These are phyloP conservation scores for Phylloscopus whistleri DNA, from an alignment of 2,113 vertebrate genomes.

Conservation along the genomic window DNA sequence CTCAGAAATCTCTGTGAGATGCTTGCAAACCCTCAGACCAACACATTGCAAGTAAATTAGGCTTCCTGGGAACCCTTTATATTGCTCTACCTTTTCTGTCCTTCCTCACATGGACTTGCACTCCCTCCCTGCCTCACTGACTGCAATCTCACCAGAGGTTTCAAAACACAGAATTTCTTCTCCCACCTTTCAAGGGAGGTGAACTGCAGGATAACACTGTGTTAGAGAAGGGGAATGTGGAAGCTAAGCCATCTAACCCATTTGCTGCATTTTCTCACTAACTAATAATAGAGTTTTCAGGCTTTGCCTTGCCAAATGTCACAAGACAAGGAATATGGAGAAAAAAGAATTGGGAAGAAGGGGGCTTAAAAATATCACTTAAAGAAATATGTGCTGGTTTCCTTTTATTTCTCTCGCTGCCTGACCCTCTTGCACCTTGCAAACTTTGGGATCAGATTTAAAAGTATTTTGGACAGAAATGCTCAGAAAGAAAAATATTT, in stretches of 20 bases:
- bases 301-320: conserved; percentile 9
- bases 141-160: not conserved
- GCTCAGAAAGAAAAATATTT: not conserved
- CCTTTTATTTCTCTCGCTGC: not conserved
- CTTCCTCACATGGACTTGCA: not conserved
- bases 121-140: not conserved
- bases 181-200: not conserved
- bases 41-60: not conserved
- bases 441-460: not conserved
- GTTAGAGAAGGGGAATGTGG: not conserved
- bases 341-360: not conserved
- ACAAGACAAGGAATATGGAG: not conserved
- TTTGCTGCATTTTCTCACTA: not conserved
- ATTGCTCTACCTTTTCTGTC: not conserved
- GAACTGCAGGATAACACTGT: not conserved
- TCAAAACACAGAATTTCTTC: not conserved
- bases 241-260: not conserved
- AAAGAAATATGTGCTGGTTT: not conserved
- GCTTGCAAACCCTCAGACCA: not conserved
- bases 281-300: conserved; percentile 25
- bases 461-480: not conserved
- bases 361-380: not conserved
- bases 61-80: not conserved
- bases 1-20: not conserved
- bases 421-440: not conserved